phyloP scores from a whole-genome alignment of 2,888 invertebrate species.

The Xestia xanthographa region DNA sequence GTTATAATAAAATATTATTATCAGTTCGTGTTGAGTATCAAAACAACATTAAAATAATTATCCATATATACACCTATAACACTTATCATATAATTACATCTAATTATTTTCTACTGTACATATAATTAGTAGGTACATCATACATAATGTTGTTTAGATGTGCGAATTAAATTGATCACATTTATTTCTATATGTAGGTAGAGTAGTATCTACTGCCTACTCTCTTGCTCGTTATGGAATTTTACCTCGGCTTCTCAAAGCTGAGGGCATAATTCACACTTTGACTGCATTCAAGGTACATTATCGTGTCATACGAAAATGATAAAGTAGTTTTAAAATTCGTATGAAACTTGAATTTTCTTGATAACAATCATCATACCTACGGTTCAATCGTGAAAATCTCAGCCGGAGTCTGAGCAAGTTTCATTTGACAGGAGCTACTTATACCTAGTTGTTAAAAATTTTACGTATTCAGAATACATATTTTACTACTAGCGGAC shows the following conservation, averaged over 20 bases:
- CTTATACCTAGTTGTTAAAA: slow-evolving; percentile 10
- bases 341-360: neutral
- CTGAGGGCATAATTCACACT: neutral
- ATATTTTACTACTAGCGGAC: neutral
- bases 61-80: slow-evolving; percentile 79
- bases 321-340: neutral
- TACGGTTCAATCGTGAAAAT: neutral
- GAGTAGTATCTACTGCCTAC: neutral
- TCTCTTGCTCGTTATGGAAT: neutral
- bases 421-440: neutral
- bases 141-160: slow-evolving; percentile 24
- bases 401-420: neutral
- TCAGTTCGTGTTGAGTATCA: slow-evolving; percentile 90
- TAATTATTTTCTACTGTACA: slow-evolving; percentile 72
- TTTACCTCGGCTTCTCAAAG: neutral
- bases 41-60: slow-evolving; percentile 84
- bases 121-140: slow-evolving; percentile 32
- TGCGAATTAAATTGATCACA: neutral
- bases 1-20: slow-evolving; percentile 87
- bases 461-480: neutral
- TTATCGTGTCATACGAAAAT: neutral
- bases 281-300: neutral
- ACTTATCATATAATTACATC: slow-evolving; percentile 64
- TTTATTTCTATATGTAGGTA: too few species aligned
- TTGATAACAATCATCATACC: neutral